Evolutionary conservation across 92 coral and sea anemone genomes (phyloP), one percentile per base, ranked within the genome.

Genomic region (Palythoa heliodiscus): DNA sequence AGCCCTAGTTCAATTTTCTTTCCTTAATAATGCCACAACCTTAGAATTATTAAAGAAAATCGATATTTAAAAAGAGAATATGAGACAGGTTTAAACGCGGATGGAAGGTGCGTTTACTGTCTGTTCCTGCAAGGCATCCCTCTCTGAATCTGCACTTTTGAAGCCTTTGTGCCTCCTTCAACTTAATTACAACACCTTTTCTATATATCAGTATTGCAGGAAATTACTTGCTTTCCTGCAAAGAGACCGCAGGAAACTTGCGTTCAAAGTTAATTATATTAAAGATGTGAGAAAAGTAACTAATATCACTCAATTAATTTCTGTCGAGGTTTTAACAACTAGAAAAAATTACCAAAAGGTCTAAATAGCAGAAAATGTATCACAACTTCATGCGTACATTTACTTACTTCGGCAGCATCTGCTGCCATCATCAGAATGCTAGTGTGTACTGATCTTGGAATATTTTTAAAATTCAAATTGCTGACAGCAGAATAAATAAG

Each of bases 261-360:
- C 78, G 23, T 75, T 76, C 67, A 54, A 53, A 58, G 22, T 2
- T 75, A 23, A 52, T 54, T 69, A 69, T 37, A 69, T 75, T 23
- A 53, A 76, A 76, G 20, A 54, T 29, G 81, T 76, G 81, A 50
- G 37, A 76, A 76, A 54, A 76, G 50, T 53, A 16, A 71, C 50
- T 38, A 71, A 35, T 22, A 8, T 43, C 10, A 22, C 10, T 16
- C n/a, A 58, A 58, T 58, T 16, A 15, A 58, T 58, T 0, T 58
- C 15, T 16, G n/a, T 58, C 66, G 7, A 20, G 3, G 20, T 58
- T 58, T 13, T 13, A 13, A 15, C 66, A 58, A 13, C n/a, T 0
- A 16, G 66, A 58, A 13, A 58, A 58, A 58, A 29, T 29, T 29
- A 29, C 35, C 35, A 29, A 29, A 1, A 29, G 35, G 35, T 29